A percentile compares a stretch with the other conserved stretches of the same genome.
Evolutionary conservation across 2,113 vertebrate genomes (phyloP).

Genomic region (Dermatemys mawii): DNA sequence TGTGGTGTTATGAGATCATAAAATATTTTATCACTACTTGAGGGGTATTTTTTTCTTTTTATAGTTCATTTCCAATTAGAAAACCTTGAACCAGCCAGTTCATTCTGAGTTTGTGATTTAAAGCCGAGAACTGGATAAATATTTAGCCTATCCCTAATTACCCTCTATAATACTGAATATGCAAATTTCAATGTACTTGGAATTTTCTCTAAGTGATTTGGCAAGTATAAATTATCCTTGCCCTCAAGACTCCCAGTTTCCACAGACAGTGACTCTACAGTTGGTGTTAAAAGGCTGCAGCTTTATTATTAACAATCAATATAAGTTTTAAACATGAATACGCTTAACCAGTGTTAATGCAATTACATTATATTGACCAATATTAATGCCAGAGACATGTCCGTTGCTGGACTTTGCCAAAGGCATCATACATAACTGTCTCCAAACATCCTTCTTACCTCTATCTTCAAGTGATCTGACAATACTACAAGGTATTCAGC

Average conservation of each 20-base stretch:
- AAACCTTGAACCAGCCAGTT: conserved; percentile 40
- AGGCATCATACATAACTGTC: conserved; percentile 2
- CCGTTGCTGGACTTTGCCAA: conserved; percentile 29
- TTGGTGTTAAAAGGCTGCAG: conserved; percentile 63
- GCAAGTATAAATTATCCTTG: conserved; percentile 73
- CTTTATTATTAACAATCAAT: conserved; percentile 73
- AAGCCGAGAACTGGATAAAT: conserved; percentile 66
- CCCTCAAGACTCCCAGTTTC: conserved; percentile 58
- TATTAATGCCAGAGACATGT: conserved; percentile 50
- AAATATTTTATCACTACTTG: conserved; percentile 32
- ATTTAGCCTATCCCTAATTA: conserved; percentile 70
- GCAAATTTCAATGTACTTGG: conserved; percentile 61
- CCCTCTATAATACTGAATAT: conserved; percentile 64
- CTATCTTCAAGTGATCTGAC: not conserved
- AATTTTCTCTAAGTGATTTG: conserved; percentile 70
- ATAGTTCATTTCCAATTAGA: conserved; percentile 32
- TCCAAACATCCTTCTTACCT: not conserved
- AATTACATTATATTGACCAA: conserved; percentile 69
- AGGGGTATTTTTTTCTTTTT: not conserved
- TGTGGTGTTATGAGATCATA: conserved; percentile 14
- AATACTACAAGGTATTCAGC: not conserved
- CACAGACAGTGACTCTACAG: conserved; percentile 65
- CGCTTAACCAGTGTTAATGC: conserved; percentile 56
- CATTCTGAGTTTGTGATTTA: conserved; percentile 49
- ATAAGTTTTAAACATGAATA: conserved; percentile 68